Conservation (phyloP, 2,797 vertebrate genomes). For the Galagoides demidoff region DNA sequence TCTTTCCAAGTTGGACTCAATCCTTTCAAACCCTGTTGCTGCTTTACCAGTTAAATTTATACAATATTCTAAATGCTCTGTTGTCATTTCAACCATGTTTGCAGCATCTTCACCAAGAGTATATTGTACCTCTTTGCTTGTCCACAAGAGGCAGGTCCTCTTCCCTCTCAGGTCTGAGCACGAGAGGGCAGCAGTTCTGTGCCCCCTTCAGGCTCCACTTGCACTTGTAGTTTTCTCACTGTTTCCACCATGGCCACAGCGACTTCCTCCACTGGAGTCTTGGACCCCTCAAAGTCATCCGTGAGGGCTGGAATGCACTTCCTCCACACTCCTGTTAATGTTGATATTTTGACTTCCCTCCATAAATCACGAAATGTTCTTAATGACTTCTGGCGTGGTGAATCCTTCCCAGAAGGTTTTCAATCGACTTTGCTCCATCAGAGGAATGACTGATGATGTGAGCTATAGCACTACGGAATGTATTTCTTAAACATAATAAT, state of each 20-base stretch:
- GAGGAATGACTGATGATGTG: no score
- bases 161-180: neutral
- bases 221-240: neutral
- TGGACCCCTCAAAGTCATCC: neutral
- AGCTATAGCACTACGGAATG: neutral
- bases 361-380: neutral
- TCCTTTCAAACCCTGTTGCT: neutral
- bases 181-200: neutral
- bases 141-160: neutral
- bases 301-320: neutral
- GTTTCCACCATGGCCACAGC: neutral
- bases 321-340: neutral
- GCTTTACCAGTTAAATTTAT: neutral
- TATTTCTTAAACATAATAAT: neutral
- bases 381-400: neutral
- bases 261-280: neutral
- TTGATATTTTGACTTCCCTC: neutral
- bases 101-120: neutral
- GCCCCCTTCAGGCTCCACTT: neutral
- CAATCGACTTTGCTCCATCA: neutral
- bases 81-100: neutral
- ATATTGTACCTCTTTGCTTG: neutral
- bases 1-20: neutral
- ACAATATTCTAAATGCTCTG: neutral
- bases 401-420: neutral